Base-by-base conservation (phyloP, 2,797 vertebrate species). In the Phataginus tetradactyla region DNA sequence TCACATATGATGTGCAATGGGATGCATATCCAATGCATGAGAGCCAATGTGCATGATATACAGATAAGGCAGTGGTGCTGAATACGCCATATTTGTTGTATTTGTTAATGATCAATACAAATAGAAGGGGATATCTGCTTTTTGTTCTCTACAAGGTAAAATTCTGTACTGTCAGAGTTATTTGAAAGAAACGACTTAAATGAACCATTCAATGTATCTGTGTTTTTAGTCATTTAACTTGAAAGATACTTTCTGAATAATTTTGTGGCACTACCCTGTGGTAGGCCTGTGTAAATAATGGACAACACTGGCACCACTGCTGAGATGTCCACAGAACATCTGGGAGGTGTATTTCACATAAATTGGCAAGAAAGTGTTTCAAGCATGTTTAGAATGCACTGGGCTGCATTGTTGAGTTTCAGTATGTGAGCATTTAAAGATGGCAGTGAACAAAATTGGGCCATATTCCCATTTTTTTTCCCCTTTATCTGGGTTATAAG, bases 141-240 rank as follows among this genome's bases (percentile, higher is more conserved):
- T 90, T 61, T 57, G 18, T 71, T 57, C 2, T 63, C 17, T 23
- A 77, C 3, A 42, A 37, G 51, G 53, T 53, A 45, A 42, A 69
- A 69, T 71, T 92, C 85, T 77, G 7, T 17, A 25, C 59, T 49
- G 4, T n/a, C 17, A 49, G 15, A 49, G 23, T 61, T 89, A 45
- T 72, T 71, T 69, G 20, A 79, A 94, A 89, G 49, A 80, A 86
- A 80, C 1, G 13, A 23, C 7, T 79, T 74, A 14, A 94, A 80
- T 57, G 21, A 71, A 21, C 5, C 49, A 20, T 32, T 68, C 5
- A 83, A 14, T 10, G 17, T 14, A 53, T 37, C 34, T 45, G 17
- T 39, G 17, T 87, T 94, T 92, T 84, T n/a, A 69, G 25, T 55
- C 27, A 10, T 83, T 12, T 21, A 57, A 83, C 18, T 64, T 25